phyloP scores from a whole-genome alignment of 2,797 vertebrate species.

The Mormyrus hasselquistii region DNA sequence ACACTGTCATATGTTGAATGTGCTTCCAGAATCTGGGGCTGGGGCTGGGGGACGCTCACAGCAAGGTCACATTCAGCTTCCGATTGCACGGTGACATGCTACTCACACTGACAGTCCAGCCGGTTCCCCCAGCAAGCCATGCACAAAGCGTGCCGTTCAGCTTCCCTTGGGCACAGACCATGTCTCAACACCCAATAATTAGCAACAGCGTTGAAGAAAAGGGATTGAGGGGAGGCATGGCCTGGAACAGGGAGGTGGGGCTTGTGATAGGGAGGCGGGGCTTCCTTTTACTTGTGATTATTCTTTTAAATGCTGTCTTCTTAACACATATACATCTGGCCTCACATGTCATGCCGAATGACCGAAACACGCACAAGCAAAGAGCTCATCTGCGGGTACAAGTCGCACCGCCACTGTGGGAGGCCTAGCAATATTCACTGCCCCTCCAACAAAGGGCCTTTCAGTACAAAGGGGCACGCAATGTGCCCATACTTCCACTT shows the following conservation, averaged over 20 bases:
- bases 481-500: not conserved
- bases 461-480: not conserved
- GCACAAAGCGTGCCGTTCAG: not conserved
- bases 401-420: not conserved
- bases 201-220: not conserved
- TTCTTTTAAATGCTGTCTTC: not conserved
- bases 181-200: not conserved
- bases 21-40: not conserved
- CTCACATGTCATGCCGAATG: not conserved
- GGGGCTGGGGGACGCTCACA: not conserved
- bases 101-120: not conserved
- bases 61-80: not conserved
- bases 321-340: not conserved
- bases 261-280: not conserved
- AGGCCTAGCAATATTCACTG: not conserved
- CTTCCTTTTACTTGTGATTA: not conserved
- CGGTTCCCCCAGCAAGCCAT: not conserved
- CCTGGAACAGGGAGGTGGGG: not conserved
- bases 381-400: not conserved
- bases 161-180: not conserved
- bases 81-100: not conserved
- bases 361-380: not conserved
- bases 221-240: not conserved
- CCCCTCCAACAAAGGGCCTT: slow-evolving; percentile 1
- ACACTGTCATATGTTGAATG: not conserved